A percentile compares a stretch with the other conserved stretches of the same genome.
phyloP scores from a whole-genome alignment of 2,797 vertebrate species.

The Aphelocoma californica region DNA sequence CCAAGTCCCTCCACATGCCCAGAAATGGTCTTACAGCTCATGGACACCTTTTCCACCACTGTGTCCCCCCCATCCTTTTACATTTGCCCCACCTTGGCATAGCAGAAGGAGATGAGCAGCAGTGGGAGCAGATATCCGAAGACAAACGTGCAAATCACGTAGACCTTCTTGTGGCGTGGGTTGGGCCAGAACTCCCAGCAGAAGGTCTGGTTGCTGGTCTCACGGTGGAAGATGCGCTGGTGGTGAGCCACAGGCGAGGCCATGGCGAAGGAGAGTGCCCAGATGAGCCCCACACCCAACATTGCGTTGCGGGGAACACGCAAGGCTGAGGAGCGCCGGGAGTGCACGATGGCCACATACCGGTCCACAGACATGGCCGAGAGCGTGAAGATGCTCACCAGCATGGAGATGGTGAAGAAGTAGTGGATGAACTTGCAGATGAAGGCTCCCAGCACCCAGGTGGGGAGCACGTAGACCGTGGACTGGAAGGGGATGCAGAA shows the following conservation, averaged over 20 bases:
- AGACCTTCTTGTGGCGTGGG: slow-evolving; percentile 85
- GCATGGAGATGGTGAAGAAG: slow-evolving; percentile 97
- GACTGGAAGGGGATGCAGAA: slow-evolving; percentile 98
- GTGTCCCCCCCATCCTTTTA: neutral
- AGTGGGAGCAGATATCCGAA: slow-evolving; percentile 94
- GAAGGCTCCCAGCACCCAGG: slow-evolving; percentile 94
- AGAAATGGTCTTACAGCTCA: neutral
- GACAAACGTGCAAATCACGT: slow-evolving; percentile 92
- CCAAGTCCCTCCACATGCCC: neutral
- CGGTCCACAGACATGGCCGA: slow-evolving; percentile 98
- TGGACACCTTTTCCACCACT: fast-evolving
- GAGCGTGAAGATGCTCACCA: slow-evolving; percentile 97
- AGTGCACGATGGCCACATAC: slow-evolving; percentile 95
- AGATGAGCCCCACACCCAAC: slow-evolving; percentile 88
- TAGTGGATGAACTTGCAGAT: slow-evolving; percentile 96
- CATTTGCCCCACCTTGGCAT: slow-evolving; percentile 86
- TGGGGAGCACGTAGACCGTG: slow-evolving; percentile 89
- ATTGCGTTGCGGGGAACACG: slow-evolving; percentile 86
- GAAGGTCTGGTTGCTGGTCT: slow-evolving; percentile 83
- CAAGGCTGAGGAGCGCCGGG: slow-evolving; percentile 88
- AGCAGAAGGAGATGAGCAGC: slow-evolving; percentile 96
- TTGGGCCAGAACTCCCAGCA: slow-evolving; percentile 96
- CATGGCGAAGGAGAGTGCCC: slow-evolving; percentile 90
- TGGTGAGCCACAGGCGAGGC: slow-evolving; percentile 91
- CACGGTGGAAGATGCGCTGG: slow-evolving; percentile 83